A percentile compares a stretch with the other conserved stretches of the same genome.
Conservation (phyloP, 2,797 vertebrate species). For the Melanogrammus aeglefinus region DNA sequence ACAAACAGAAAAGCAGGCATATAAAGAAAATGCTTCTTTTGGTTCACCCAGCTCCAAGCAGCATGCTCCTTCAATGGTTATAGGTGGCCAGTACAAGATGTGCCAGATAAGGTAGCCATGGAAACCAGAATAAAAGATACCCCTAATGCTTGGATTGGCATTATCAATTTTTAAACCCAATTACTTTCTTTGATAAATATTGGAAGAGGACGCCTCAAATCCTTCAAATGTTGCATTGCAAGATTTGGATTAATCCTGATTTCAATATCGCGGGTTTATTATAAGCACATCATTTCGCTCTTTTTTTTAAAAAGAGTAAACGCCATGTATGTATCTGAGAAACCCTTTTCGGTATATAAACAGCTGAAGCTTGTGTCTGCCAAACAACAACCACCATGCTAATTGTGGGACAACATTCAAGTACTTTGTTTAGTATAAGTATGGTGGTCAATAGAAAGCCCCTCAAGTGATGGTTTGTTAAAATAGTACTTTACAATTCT, state of each 20-base stretch:
- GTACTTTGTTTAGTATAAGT: background rate
- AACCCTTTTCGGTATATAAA: background rate
- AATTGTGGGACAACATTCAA: background rate
- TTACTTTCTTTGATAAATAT: too few species aligned
- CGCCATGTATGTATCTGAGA: too few species aligned
- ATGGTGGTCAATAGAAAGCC: background rate
- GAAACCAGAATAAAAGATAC: background rate
- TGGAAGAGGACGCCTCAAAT: background rate
- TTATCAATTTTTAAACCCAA: background rate
- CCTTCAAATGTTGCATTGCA: background rate
- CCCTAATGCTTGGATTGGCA: background rate
- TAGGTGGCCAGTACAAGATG: background rate
- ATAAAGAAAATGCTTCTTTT: too few species aligned
- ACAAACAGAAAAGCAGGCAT: too few species aligned
- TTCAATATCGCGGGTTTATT: background rate
- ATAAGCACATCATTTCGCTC: background rate
- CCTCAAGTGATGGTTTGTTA: background rate
- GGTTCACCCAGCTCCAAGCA: too few species aligned
- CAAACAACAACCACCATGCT: background rate
- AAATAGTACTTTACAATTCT: background rate
- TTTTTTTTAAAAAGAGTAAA: too few species aligned
- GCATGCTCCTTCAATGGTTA: too few species aligned
- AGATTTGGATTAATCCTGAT: background rate
- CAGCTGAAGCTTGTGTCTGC: background rate
- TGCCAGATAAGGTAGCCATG: background rate